These are phyloP conservation scores for Lutjanus erythropterus DNA, from an alignment of 2,113 vertebrate species.

Conservation along the genomic window DNA sequence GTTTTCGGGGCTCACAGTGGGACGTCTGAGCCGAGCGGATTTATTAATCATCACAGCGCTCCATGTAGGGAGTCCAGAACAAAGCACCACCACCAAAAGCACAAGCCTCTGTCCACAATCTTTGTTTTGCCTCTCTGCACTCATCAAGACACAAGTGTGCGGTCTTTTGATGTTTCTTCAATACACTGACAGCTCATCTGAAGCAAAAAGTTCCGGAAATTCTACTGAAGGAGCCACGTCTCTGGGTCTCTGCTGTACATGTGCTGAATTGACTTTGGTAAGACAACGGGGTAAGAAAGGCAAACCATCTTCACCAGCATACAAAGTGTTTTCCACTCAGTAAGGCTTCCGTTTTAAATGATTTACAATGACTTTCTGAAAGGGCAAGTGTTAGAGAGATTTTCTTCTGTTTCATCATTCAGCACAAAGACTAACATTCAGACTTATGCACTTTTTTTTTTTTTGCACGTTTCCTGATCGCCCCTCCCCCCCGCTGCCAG, in stretches of 20 bases:
- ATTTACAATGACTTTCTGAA: slow-evolving; percentile 44
- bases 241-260: slow-evolving; percentile 10
- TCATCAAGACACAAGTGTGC: slow-evolving; percentile 53
- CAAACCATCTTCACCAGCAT: slow-evolving; percentile 36
- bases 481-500: slow-evolving; percentile 10
- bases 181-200: slow-evolving; percentile 42
- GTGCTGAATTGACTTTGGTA: slow-evolving; percentile 18
- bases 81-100: slow-evolving; percentile 39
- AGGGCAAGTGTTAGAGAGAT: slow-evolving; percentile 24
- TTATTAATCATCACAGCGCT: slow-evolving; percentile 65
- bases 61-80: slow-evolving; percentile 43
- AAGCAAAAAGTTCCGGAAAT: slow-evolving; percentile 43
- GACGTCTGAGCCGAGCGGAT: slow-evolving; percentile 40
- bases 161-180: slow-evolving; percentile 60
- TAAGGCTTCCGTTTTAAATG: slow-evolving; percentile 30
- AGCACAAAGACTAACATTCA: slow-evolving; percentile 20
- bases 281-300: slow-evolving; percentile 3
- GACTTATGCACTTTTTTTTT: no score
- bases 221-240: slow-evolving; percentile 17
- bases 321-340: slow-evolving; percentile 30
- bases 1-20: slow-evolving; percentile 49
- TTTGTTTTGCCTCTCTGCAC: slow-evolving; percentile 62
- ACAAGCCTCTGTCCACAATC: slow-evolving; percentile 41
- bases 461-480: slow-evolving; percentile 19
- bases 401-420: slow-evolving; percentile 58